Conservation (phyloP, 1,140 invertebrate species). For the Macrobrachium rosenbergii region DNA sequence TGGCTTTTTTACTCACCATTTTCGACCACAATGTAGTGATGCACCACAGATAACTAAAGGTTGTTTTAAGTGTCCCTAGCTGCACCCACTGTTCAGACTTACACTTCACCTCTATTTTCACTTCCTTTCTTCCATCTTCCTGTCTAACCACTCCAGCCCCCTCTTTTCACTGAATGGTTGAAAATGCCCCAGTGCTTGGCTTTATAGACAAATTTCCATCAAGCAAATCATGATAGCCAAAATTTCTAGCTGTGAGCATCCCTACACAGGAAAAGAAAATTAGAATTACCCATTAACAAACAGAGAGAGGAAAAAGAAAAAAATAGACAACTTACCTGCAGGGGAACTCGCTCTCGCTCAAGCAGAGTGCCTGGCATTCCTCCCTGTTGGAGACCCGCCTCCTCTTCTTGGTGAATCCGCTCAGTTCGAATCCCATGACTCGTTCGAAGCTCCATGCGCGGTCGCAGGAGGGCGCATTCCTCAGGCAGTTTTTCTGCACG, state of each 20-base stretch:
- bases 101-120: no score
- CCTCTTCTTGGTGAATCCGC: slow-evolving; percentile 67
- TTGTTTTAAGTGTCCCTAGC: no score
- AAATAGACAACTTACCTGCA: slow-evolving; percentile 70
- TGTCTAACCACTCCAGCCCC: no score
- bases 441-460: slow-evolving; percentile 73
- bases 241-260: neutral
- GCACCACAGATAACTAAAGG: no score
- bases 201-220: no score
- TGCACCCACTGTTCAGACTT: no score
- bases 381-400: slow-evolving; percentile 67
- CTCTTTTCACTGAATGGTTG: no score
- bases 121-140: no score
- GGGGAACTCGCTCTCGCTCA: slow-evolving; percentile 71
- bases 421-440: slow-evolving; percentile 69
- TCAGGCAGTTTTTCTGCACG: slow-evolving; percentile 73
- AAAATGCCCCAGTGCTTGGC: no score
- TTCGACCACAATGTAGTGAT: no score
- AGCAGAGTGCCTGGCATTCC: slow-evolving; percentile 72
- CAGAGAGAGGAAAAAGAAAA: neutral
- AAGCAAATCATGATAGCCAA: no score
- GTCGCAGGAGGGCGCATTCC: slow-evolving; percentile 67
- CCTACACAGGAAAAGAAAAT: neutral
- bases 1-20: no score
- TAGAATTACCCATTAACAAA: neutral